These are phyloP conservation scores for Lithobates pipiens DNA, from an alignment of 2,797 vertebrate genomes.

Conservation along the genomic window DNA sequence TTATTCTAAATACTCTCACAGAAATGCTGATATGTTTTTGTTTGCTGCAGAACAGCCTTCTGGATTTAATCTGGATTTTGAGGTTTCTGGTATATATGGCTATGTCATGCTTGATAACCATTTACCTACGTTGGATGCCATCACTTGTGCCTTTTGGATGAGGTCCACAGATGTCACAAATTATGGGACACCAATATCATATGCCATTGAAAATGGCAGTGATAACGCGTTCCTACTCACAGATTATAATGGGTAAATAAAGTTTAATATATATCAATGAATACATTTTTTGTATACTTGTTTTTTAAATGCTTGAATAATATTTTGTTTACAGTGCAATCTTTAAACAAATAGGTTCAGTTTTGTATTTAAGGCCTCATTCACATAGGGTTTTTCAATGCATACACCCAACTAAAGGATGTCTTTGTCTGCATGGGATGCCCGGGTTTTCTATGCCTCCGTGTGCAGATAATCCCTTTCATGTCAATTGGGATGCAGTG, in stretches of 20 bases:
- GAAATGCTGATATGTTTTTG: conserved; percentile 56
- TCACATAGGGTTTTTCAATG: too few species aligned
- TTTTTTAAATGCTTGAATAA: neutral
- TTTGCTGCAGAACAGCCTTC: conserved; percentile 88
- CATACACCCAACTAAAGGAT: too few species aligned
- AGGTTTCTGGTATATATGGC: conserved; percentile 94
- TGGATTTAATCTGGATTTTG: conserved; percentile 97
- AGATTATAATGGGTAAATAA: conserved; percentile 94
- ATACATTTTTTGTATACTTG: neutral
- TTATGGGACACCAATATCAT: conserved; percentile 95
- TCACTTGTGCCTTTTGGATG: conserved; percentile 98
- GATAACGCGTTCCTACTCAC: conserved; percentile 97
- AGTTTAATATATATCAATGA: neutral
- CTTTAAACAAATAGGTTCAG: neutral
- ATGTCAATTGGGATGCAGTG: too few species aligned
- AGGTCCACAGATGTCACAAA: conserved; percentile 89
- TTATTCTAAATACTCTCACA: neutral
- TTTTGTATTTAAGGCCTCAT: too few species aligned
- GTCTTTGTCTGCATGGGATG: too few species aligned
- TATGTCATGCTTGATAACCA: conserved; percentile 91
- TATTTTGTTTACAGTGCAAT: neutral
- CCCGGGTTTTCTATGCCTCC: too few species aligned
- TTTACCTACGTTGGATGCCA: conserved; percentile 87
- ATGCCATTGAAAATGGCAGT: conserved; percentile 89
- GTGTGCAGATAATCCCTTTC: too few species aligned